phyloP scores from a whole-genome alignment of 2,797 vertebrate genomes.

The Centroberyx gerrardi region DNA sequence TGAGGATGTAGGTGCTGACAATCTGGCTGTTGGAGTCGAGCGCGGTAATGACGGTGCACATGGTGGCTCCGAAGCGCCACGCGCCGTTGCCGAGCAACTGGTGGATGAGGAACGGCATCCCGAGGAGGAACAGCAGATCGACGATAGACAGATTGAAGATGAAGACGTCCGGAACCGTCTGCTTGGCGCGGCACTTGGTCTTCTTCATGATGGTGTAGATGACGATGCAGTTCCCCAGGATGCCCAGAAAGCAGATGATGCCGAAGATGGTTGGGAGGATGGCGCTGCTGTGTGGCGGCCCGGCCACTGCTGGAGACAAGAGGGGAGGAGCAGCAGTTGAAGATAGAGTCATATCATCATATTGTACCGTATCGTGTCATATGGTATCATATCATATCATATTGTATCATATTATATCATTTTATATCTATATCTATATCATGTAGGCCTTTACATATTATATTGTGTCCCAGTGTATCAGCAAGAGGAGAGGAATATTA shows the following conservation, averaged over 20 bases:
- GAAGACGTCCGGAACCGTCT: slow-evolving; percentile 90
- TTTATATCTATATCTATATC: too few relatives aligned
- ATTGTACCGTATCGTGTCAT: too few relatives aligned
- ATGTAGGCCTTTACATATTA: background rate
- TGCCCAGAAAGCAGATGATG: slow-evolving; percentile 89
- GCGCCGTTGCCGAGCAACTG: slow-evolving; percentile 90
- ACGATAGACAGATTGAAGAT: slow-evolving; percentile 90
- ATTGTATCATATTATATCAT: too few relatives aligned
- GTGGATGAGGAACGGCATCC: slow-evolving; percentile 93
- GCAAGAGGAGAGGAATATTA: background rate
- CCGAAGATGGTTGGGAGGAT: slow-evolving; percentile 89
- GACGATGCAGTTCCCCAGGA: slow-evolving; percentile 87
- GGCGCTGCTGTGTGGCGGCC: slow-evolving; percentile 74
- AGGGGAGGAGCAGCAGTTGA: slow-evolving; percentile 31
- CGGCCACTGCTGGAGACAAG: slow-evolving; percentile 59
- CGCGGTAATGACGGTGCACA: slow-evolving; percentile 90
- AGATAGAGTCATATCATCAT: background rate
- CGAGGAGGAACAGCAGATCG: slow-evolving; percentile 90
- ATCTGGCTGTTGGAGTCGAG: slow-evolving; percentile 93
- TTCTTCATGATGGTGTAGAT: slow-evolving; percentile 91
- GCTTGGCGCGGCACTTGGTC: slow-evolving; percentile 86
- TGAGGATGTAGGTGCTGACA: slow-evolving; percentile 92
- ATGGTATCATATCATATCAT: too few relatives aligned
- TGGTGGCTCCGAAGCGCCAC: slow-evolving; percentile 88
- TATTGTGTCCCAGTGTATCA: background rate